Conservation (phyloP, 2,797 vertebrate species). For the Naso thynnoides region DNA sequence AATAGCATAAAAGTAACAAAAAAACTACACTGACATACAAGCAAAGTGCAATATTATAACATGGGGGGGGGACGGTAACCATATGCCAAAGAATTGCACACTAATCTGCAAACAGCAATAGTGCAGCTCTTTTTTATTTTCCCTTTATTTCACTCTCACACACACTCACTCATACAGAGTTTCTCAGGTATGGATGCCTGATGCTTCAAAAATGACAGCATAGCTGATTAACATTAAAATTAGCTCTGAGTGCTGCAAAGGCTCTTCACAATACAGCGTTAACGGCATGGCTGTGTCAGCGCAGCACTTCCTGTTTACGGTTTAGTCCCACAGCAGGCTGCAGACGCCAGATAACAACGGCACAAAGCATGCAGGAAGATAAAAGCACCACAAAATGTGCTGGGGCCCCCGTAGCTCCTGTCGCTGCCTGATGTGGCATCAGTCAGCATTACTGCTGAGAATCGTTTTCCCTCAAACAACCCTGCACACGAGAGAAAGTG, state of each 20-base stretch:
- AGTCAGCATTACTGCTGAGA: slow-evolving; percentile 58
- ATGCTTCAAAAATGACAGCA: slow-evolving; percentile 38
- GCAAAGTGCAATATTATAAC: neutral
- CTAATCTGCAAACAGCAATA: neutral
- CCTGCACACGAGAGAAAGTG: slow-evolving; percentile 14
- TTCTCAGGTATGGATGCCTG: slow-evolving; percentile 55
- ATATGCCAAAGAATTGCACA: neutral
- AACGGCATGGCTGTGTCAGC: slow-evolving; percentile 61
- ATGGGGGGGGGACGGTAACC: neutral
- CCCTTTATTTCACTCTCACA: neutral
- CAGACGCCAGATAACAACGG: slow-evolving; percentile 76
- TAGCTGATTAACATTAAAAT: slow-evolving; percentile 74
- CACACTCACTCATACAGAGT: slow-evolving; percentile 6
- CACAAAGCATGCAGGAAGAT: slow-evolving; percentile 81
- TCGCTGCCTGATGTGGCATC: slow-evolving; percentile 65
- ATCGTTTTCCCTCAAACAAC: slow-evolving; percentile 32
- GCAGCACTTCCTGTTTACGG: slow-evolving; percentile 72
- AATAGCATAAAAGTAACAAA: neutral
- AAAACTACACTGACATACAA: neutral
- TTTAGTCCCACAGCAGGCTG: slow-evolving; percentile 76
- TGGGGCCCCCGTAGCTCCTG: slow-evolving; percentile 54
- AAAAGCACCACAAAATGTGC: slow-evolving; percentile 66
- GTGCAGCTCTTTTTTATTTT: neutral
- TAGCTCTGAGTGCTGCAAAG: slow-evolving; percentile 55
- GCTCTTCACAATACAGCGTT: slow-evolving; percentile 46